Evolutionary conservation across 2,888 invertebrate species (phyloP).

Genomic region (Gonocerus acuteangulatus): DNA sequence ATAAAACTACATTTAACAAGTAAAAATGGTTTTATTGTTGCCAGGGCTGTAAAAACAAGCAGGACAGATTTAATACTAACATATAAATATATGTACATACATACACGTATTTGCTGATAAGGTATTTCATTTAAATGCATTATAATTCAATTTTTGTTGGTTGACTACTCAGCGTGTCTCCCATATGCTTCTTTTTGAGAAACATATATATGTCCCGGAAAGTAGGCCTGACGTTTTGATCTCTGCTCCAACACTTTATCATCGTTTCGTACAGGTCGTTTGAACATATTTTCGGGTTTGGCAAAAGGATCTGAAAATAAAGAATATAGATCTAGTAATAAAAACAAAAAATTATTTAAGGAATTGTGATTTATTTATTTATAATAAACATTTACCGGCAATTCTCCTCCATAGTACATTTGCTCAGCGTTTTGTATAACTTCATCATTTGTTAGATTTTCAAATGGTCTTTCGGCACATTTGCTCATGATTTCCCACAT

Average conservation of each 20-base stretch:
- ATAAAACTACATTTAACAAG: no score
- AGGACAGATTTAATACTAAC: no score
- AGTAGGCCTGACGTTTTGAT: slow-evolving; percentile 52
- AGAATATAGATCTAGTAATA: slow-evolving; percentile 11
- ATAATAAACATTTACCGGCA: slow-evolving; percentile 54
- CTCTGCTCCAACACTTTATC: slow-evolving; percentile 60
- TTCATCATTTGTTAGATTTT: slow-evolving; percentile 54
- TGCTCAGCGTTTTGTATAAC: slow-evolving; percentile 58
- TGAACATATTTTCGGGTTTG: slow-evolving; percentile 67
- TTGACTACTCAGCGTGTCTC: slow-evolving; percentile 41
- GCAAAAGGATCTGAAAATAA: slow-evolving; percentile 50
- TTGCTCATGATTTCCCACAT: slow-evolving; percentile 57
- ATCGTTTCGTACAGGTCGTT: slow-evolving; percentile 66
- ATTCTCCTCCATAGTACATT: slow-evolving; percentile 55
- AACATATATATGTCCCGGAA: slow-evolving; percentile 62
- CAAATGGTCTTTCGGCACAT: slow-evolving; percentile 54
- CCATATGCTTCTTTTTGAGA: slow-evolving; percentile 55
- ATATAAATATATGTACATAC: no score
- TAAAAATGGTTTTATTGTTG: no score
- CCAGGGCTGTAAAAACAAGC: no score
- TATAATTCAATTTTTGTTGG: slow-evolving; percentile 31
- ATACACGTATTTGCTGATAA: no score
- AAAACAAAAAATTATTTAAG: not conserved
- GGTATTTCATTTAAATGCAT: not conserved
- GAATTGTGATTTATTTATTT: no score